Evolutionary conservation across 2,888 invertebrate species (phyloP).

Genomic region (Rhamphomyia laevipes): DNA sequence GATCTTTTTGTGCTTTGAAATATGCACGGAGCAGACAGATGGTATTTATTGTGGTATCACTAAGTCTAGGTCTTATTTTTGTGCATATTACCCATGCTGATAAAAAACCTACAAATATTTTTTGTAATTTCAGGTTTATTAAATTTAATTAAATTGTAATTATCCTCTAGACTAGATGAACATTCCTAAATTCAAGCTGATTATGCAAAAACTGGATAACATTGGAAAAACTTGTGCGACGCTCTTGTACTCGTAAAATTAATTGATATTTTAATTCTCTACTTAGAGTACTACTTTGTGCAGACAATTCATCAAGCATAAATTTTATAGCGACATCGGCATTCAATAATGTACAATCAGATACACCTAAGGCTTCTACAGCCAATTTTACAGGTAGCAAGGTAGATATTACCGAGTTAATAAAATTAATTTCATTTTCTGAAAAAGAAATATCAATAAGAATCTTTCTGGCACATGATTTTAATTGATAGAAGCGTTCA

Average conservation of each 20-base stretch:
- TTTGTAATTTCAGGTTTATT: not conserved
- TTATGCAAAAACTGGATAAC: not conserved
- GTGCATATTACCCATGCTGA: constrained; percentile 3
- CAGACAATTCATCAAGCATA: not conserved
- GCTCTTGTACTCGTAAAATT: not conserved
- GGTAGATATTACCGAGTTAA: not conserved
- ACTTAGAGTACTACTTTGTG: not conserved
- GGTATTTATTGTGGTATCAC: not conserved
- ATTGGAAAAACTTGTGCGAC: not conserved
- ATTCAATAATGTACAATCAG: not conserved
- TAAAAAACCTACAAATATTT: constrained; percentile 2
- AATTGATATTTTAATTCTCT: not conserved
- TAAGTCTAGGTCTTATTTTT: not conserved
- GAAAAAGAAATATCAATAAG: not conserved
- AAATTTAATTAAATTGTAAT: not conserved
- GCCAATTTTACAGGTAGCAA: not conserved
- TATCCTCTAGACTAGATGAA: not conserved
- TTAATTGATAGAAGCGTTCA: not conserved
- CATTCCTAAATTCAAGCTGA: not conserved
- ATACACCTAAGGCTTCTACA: not conserved
- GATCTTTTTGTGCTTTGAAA: too few species aligned
- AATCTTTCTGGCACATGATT: not conserved
- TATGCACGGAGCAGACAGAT: too few species aligned
- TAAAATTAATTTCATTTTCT: not conserved
- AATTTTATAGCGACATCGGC: not conserved